Percentiles rank a stretch among this genome's conserved stretches.
Conservation (phyloP, 2,888 invertebrate species). For the Lasioglossum morio region DNA sequence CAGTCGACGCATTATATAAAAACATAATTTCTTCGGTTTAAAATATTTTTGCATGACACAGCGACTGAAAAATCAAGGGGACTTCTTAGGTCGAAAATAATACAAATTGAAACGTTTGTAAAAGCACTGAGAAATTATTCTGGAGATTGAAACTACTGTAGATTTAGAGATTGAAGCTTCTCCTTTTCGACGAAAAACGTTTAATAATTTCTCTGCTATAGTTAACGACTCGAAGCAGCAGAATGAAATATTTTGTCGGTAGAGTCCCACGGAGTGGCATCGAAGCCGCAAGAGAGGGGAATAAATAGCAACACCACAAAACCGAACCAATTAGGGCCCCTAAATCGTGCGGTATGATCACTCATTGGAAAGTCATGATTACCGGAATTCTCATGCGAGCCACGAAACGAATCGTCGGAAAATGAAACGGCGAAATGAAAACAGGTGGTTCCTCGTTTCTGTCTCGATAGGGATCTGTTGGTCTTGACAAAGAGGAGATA, state of each 20-base stretch:
- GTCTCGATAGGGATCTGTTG: constrained; percentile 50
- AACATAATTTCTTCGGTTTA: neutral
- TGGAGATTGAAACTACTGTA: no score
- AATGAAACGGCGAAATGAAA: constrained; percentile 22
- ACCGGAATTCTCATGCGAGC: neutral
- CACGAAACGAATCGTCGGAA: constrained; percentile 15
- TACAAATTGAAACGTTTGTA: no score
- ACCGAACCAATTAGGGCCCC: constrained; percentile 14
- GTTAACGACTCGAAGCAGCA: neutral
- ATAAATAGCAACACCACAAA: neutral
- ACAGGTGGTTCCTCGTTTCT: constrained; percentile 43
- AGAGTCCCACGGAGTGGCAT: neutral
- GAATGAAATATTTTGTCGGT: neutral
- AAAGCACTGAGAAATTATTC: no score
- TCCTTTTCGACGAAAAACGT: no score
- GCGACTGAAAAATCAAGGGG: no score
- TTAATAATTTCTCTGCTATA: no score
- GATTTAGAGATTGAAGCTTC: no score
- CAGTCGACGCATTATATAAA: neutral
- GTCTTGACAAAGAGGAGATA: constrained; percentile 41
- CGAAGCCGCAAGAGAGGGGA: neutral
- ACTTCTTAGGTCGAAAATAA: no score
- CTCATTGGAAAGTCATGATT: neutral
- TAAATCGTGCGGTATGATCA: neutral
- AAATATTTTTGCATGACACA: neutral